Evolutionary conservation across 2,888 invertebrate genomes (phyloP).

Genomic region (Drosophila paranaensis): DNA sequence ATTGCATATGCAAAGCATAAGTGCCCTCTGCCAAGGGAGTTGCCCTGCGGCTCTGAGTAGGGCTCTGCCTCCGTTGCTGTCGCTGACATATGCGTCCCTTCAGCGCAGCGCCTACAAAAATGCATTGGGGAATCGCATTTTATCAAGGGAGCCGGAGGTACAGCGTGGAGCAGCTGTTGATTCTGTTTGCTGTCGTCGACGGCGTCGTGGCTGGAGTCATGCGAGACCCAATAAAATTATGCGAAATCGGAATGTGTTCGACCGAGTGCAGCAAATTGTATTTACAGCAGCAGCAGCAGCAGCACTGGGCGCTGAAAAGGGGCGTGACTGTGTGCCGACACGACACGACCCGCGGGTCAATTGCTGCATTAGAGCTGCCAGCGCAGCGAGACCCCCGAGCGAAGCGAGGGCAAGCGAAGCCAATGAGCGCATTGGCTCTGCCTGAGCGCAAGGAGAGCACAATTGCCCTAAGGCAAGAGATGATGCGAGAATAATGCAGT

Average conservation of each 20-base stretch:
- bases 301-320: not conserved
- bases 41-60: conserved; percentile 14
- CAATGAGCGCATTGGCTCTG: not conserved
- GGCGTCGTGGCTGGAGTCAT: conserved; percentile 22
- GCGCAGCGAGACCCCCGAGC: conserved; percentile 6
- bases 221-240: conserved; percentile 72
- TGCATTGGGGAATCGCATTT: conserved; percentile 33
- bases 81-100: conserved; percentile 43
- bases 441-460: not conserved
- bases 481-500: not conserved
- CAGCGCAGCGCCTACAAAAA: conserved; percentile 56
- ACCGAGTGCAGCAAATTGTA: conserved; percentile 73
- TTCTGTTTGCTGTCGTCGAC: conserved; percentile 47
- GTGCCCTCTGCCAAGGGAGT: conserved; percentile 53
- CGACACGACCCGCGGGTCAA: conserved; percentile 63
- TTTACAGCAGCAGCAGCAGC: conserved; percentile 47
- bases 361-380: conserved; percentile 50
- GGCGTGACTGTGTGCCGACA: conserved; percentile 4
- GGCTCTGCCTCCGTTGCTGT: conserved; percentile 8
- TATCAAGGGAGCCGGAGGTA: not conserved
- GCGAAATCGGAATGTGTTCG: conserved; percentile 73
- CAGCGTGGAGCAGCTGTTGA: conserved; percentile 60
- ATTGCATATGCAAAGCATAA: conserved; percentile 77
- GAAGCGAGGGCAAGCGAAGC: not conserved
- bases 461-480: conserved; percentile 1